Evolutionary conservation across 2,113 vertebrate genomes (phyloP).

Genomic region (Scomber colias): DNA sequence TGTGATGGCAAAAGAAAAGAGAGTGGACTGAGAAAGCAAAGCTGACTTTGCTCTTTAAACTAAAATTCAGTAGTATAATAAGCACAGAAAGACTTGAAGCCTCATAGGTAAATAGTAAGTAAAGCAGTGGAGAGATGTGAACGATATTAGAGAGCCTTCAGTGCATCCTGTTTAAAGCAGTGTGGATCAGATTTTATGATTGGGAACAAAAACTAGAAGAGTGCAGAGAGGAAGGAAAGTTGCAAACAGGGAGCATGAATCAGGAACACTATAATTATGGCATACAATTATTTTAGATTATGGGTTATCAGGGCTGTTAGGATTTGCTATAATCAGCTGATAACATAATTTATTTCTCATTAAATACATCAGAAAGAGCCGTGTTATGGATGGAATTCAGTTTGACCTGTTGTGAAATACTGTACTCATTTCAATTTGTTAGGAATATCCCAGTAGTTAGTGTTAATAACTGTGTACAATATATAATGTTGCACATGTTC

Average conservation of each 20-base stretch:
- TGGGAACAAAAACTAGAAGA: conserved; percentile 51
- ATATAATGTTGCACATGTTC: background rate
- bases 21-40: conserved; percentile 24
- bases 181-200: conserved; percentile 10
- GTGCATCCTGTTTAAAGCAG: conserved; percentile 39
- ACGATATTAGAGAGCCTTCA: conserved; percentile 48
- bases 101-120: conserved; percentile 19
- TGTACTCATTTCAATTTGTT: background rate
- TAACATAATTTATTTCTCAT: conserved; percentile 1
- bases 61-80: conserved; percentile 22
- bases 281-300: conserved; percentile 3
- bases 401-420: background rate
- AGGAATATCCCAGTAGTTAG: background rate
- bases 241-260: conserved; percentile 50
- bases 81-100: conserved; percentile 15
- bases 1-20: conserved; percentile 44
- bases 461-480: background rate
- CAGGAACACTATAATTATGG: conserved; percentile 28
- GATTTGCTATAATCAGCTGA: conserved; percentile 6
- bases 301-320: conserved; percentile 40
- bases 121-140: conserved; percentile 47
- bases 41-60: conserved; percentile 15
- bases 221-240: conserved; percentile 52
- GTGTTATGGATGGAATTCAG: background rate
- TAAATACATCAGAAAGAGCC: conserved; percentile 1